A percentile compares a stretch with the other conserved stretches of the same genome.
phyloP scores from a whole-genome alignment of 2,888 invertebrate genomes.

The Taenaris catops region DNA sequence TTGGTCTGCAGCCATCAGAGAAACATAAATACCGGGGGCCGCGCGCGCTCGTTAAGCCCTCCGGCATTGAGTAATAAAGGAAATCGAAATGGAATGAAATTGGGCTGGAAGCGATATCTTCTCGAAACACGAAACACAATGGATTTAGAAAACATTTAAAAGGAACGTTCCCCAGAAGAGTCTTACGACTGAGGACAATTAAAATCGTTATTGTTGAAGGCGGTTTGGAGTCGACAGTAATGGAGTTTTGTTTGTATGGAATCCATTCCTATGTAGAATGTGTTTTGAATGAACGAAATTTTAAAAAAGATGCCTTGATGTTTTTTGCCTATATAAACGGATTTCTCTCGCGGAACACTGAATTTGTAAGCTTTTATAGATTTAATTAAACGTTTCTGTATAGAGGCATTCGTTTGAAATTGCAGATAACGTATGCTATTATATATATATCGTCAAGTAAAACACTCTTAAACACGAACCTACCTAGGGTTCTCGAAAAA shows the following conservation, averaged over 20 bases:
- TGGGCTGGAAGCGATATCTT: conserved; percentile 74
- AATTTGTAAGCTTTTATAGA: conserved; percentile 53
- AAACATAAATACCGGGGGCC: conserved; percentile 76
- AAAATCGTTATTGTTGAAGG: conserved; percentile 65
- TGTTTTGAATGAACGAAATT: conserved; percentile 59
- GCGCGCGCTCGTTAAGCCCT: conserved; percentile 76
- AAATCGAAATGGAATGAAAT: conserved; percentile 80
- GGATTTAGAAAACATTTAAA: conserved; percentile 67
- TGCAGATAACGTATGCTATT: not conserved
- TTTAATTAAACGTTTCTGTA: conserved; percentile 52
- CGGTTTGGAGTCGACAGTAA: conserved; percentile 44
- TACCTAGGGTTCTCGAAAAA: too few species aligned
- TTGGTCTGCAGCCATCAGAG: conserved; percentile 75
- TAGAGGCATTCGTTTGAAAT: conserved; percentile 2
- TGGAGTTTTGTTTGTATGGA: conserved; percentile 60
- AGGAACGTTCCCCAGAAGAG: conserved; percentile 55
- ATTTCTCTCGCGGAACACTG: conserved; percentile 47
- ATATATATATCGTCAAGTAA: too few species aligned
- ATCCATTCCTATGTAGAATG: conserved; percentile 54
- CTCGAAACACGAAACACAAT: conserved; percentile 63
- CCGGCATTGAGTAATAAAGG: conserved; percentile 77
- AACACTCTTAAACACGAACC: too few species aligned
- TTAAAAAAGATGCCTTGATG: conserved; percentile 45
- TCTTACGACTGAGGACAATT: conserved; percentile 62
- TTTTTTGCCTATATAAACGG: conserved; percentile 50